Evolutionary conservation across 2,888 invertebrate genomes (phyloP).

Genomic region (Nyleta sp.): DNA sequence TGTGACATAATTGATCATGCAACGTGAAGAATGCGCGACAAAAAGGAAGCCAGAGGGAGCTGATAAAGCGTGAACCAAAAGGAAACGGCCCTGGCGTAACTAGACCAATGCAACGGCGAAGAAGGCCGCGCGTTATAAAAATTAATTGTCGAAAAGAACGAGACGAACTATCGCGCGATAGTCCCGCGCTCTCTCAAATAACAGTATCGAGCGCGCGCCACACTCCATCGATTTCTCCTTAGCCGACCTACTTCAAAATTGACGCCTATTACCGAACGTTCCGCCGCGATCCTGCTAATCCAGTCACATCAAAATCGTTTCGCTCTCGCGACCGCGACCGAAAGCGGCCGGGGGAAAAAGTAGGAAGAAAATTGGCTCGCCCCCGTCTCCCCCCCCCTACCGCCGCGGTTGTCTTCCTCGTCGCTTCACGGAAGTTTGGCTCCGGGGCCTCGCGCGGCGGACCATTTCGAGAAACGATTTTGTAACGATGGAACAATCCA

Average conservation of each 20-base stretch:
- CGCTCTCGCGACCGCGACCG: conserved; percentile 33
- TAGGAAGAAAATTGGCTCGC: conserved; percentile 5
- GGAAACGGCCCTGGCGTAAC: conserved; percentile 38
- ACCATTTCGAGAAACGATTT: background rate
- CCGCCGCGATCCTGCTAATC: conserved; percentile 26
- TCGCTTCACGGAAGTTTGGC: background rate
- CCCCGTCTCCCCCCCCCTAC: too few species aligned
- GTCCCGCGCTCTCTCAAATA: conserved; percentile 37
- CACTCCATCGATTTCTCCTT: conserved; percentile 39
- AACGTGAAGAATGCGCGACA: conserved; percentile 20
- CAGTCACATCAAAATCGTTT: conserved; percentile 39
- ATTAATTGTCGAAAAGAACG: conserved; percentile 43
- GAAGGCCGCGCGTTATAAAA: conserved; percentile 34
- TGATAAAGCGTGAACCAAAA: conserved; percentile 31
- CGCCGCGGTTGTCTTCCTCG: background rate
- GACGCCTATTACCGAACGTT: conserved; percentile 40
- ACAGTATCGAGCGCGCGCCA: conserved; percentile 34
- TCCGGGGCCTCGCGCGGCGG: background rate
- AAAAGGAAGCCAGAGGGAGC: conserved; percentile 15
- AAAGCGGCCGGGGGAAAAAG: background rate
- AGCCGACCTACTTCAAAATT: conserved; percentile 45
- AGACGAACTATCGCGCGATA: background rate
- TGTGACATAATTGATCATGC: conserved; percentile 42
- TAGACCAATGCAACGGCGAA: conserved; percentile 37
- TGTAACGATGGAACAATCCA: background rate